Percentiles rank a stretch among this genome's conserved stretches.
phyloP scores from a whole-genome alignment of 2,888 invertebrate genomes.

The Sussaba pulchella region DNA sequence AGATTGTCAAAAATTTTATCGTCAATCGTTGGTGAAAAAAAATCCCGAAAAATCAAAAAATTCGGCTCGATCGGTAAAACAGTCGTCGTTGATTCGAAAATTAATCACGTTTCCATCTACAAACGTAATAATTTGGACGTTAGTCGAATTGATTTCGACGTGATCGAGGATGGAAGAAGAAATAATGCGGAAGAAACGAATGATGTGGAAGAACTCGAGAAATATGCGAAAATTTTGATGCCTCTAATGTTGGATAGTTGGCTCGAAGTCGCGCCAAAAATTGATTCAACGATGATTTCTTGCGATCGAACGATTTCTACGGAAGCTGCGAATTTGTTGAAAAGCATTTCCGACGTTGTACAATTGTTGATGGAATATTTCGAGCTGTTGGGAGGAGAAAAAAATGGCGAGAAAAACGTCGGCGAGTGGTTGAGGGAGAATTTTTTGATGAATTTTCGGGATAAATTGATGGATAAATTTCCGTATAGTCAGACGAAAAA shows the following conservation, averaged over 20 bases:
- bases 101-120: conserved; percentile 72
- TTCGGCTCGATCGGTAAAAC: conserved; percentile 52
- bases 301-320: conserved; percentile 85
- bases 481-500: conserved; percentile 86
- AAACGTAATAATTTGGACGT: conserved; percentile 62
- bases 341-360: conserved; percentile 88
- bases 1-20: conserved; percentile 88
- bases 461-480: conserved; percentile 86
- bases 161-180: conserved; percentile 71
- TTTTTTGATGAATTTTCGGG: conserved; percentile 86
- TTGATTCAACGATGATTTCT: conserved; percentile 75
- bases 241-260: conserved; percentile 93
- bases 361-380: conserved; percentile 86
- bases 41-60: conserved; percentile 54
- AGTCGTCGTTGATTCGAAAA: conserved; percentile 65
- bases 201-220: conserved; percentile 86
- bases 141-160: conserved; percentile 73
- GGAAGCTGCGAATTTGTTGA: conserved; percentile 88
- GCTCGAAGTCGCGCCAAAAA: conserved; percentile 90
- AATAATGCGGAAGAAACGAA: conserved; percentile 77
- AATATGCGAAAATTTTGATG: conserved; percentile 89
- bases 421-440: conserved; percentile 85
- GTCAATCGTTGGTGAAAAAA: conserved; percentile 79
- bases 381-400: conserved; percentile 74
- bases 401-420: conserved; percentile 60